Conservation (phyloP, 23 tunicate species). For the Halocynthia aurantium region DNA sequence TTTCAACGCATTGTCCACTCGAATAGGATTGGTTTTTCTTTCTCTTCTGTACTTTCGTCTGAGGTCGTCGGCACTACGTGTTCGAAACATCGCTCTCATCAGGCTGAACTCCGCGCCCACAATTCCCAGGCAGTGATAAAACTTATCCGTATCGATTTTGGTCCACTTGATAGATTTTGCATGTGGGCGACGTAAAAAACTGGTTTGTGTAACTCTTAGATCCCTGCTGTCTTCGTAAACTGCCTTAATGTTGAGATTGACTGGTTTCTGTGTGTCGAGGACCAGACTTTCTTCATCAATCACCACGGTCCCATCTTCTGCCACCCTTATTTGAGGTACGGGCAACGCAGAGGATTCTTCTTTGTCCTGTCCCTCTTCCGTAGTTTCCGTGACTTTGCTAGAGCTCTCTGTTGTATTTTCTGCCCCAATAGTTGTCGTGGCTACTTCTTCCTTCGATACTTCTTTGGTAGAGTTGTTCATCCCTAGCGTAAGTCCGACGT, state of each 20-base stretch:
- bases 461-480: slow-evolving; percentile 19
- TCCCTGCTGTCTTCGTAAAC: slow-evolving; percentile 56
- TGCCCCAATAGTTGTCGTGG: slow-evolving; percentile 13
- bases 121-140: slow-evolving; percentile 56
- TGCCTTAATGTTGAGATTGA: slow-evolving; percentile 28
- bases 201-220: slow-evolving; percentile 27
- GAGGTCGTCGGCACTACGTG: slow-evolving; percentile 47
- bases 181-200: slow-evolving; percentile 38
- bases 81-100: slow-evolving; percentile 86
- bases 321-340: slow-evolving; percentile 73
- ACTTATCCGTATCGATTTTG: slow-evolving; percentile 50
- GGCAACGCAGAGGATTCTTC: slow-evolving; percentile 24
- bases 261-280: slow-evolving; percentile 43
- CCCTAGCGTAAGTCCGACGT: slow-evolving; percentile 49
- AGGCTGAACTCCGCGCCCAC: slow-evolving; percentile 82
- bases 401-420: not conserved
- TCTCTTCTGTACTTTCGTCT: slow-evolving; percentile 59
- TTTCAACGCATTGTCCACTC: slow-evolving; percentile 57
- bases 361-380: slow-evolving; percentile 1
- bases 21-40: slow-evolving; percentile 22
- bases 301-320: slow-evolving; percentile 76
- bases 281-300: slow-evolving; percentile 73
- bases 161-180: slow-evolving; percentile 50
- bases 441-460: not conserved
- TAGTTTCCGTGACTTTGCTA: not conserved